Evolutionary conservation across 2,797 vertebrate genomes (phyloP).

Genomic region (Lithobates pipiens): DNA sequence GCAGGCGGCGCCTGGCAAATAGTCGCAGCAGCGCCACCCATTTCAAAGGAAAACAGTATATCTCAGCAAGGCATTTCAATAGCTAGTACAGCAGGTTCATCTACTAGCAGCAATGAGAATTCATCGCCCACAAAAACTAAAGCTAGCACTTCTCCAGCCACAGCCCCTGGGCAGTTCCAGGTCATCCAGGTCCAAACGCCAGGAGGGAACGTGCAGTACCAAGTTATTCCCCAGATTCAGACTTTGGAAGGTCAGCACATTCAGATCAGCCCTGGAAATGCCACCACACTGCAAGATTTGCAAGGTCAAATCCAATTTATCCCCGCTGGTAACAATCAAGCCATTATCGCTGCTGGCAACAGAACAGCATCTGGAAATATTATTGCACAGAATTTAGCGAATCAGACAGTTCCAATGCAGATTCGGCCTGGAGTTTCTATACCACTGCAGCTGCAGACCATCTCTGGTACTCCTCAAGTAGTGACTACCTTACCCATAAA

Average conservation of each 20-base stretch:
- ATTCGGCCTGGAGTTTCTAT: slow-evolving; percentile 94
- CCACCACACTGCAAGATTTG: slow-evolving; percentile 85
- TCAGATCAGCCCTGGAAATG: slow-evolving; percentile 87
- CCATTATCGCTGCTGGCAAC: slow-evolving; percentile 85
- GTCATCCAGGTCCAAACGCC: slow-evolving; percentile 95
- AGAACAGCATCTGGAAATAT: slow-evolving; percentile 81
- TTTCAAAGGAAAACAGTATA: slow-evolving; percentile 89
- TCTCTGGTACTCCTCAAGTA: slow-evolving; percentile 92
- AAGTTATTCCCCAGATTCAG: slow-evolving; percentile 97
- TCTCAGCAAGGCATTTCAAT: slow-evolving; percentile 82
- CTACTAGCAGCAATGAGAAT: slow-evolving; percentile 82
- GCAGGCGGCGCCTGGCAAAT: slow-evolving; percentile 97
- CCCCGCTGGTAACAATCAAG: slow-evolving; percentile 89
- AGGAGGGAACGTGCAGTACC: slow-evolving; percentile 91
- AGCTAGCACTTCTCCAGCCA: slow-evolving; percentile 75
- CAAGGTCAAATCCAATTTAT: slow-evolving; percentile 95
- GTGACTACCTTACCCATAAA: slow-evolving; percentile 97
- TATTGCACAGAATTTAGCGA: slow-evolving; percentile 86
- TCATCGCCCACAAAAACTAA: slow-evolving; percentile 81
- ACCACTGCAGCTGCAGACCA: slow-evolving; percentile 92
- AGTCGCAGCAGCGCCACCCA: slow-evolving; percentile 84
- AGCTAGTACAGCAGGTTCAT: slow-evolving; percentile 79
- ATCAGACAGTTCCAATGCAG: slow-evolving; percentile 93
- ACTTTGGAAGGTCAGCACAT: slow-evolving; percentile 95
- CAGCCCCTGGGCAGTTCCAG: slow-evolving; percentile 86